Evolutionary conservation across 2,797 vertebrate species (phyloP), one percentile per base, ranked within the genome.

Genomic region (Tapera naevia): DNA sequence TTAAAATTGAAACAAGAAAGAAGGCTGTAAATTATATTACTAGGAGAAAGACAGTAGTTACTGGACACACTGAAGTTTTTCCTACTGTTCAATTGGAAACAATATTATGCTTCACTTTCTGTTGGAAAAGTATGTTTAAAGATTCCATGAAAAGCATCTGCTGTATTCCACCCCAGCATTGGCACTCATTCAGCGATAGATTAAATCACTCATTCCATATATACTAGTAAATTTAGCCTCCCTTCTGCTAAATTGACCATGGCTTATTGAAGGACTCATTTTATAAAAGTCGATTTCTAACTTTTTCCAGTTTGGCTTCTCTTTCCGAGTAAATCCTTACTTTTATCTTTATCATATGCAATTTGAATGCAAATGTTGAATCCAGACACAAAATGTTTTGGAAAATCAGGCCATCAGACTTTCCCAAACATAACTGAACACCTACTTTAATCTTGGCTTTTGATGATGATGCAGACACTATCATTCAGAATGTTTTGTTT

Each of bases 101-200:
- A 84, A 88, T 81, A 84, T 81, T 88, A 79, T 91, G 43, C 80
- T 76, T 88, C 78, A 73, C n/a, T 90, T 95, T 94, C 93, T 88
- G 58, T 64, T 73, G 91, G 91, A 96, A 96, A 94, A 90, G 84
- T 48, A 81, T 76, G 78, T 86, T 70, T 84, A 82, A 93, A 91
- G 83, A 94, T 95, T 96, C 94, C 90, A 73, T 76, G 74, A 90
- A 90, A 95, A 96, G 91, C 94, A 93, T 85, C 90, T 96, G 91
- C 86, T 93, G 43, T 82, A 66, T 95, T 96, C 86, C 93, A 93
- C 71, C 62, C 88, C 56, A 80, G 92, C 71, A 73, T 7, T 95
- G 95, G 94, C 96, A 95, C 88, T 58, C 4, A 0, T 60, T 96
- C 94, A 95, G 88, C 7, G 0, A 87, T 53, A 95, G 80, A 93